Evolutionary conservation across 2,113 vertebrate species (phyloP).

Genomic region (Danio rerio): GRCz12tu NC_133176.1:27880501-27881000

Average conservation of each 20-base stretch:
- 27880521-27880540: too few relatives aligned
- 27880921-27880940: conserved; percentile 58
- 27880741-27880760: background rate
- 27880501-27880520: too few relatives aligned
- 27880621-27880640: background rate
- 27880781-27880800: background rate
- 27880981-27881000: conserved; percentile 83
- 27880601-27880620: too few relatives aligned
- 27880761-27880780: background rate
- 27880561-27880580: too few relatives aligned
- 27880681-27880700: background rate
- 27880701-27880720: too few relatives aligned
- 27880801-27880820: background rate
- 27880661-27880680: background rate
- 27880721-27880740: too few relatives aligned
- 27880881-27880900: background rate
- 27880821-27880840: background rate
- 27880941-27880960: conserved; percentile 82
- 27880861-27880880: background rate
- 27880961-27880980: conserved; percentile 82
- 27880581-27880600: too few relatives aligned
- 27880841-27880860: background rate
- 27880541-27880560: too few relatives aligned
- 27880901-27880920: conserved; percentile 1
- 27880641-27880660: background rate